phyloP scores from a whole-genome alignment of 1,140 invertebrate species.

The Saccostrea cuccullata region DNA sequence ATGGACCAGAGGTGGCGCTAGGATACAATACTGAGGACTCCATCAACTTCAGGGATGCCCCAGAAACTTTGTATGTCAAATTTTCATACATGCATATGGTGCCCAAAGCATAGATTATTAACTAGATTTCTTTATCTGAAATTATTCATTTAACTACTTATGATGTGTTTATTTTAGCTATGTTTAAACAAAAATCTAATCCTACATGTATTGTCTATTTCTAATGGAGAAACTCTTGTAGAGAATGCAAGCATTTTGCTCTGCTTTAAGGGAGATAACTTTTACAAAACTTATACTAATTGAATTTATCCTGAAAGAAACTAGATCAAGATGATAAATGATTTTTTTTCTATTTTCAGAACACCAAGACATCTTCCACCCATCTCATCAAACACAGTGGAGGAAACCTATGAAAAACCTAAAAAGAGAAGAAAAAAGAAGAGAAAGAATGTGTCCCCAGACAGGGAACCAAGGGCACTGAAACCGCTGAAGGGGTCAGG shows the following conservation, averaged over 20 bases:
- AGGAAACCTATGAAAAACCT: constrained; percentile 24
- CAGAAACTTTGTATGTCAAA: background rate
- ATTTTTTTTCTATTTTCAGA: background rate
- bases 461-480: constrained; percentile 13
- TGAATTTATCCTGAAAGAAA: too few species aligned
- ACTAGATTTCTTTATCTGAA: too few species aligned
- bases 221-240: too few species aligned
- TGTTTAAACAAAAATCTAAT: too few species aligned
- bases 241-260: too few species aligned
- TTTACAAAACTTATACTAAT: too few species aligned
- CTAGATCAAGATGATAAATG: background rate
- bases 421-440: constrained; percentile 38
- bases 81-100: too few species aligned
- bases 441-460: constrained; percentile 14
- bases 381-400: constrained; percentile 8
- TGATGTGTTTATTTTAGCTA: too few species aligned
- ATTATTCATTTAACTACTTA: too few species aligned
- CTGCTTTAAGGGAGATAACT: too few species aligned
- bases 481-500: background rate
- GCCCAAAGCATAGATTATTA: too few species aligned
- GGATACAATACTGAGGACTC: constrained; percentile 23
- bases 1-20: background rate
- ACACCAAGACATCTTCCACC: constrained; percentile 31
- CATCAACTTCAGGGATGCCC: constrained; percentile 1
- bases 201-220: too few species aligned